phyloP scores from a whole-genome alignment of 2,888 invertebrate species.

The Caenorhabditis sp. region DNA sequence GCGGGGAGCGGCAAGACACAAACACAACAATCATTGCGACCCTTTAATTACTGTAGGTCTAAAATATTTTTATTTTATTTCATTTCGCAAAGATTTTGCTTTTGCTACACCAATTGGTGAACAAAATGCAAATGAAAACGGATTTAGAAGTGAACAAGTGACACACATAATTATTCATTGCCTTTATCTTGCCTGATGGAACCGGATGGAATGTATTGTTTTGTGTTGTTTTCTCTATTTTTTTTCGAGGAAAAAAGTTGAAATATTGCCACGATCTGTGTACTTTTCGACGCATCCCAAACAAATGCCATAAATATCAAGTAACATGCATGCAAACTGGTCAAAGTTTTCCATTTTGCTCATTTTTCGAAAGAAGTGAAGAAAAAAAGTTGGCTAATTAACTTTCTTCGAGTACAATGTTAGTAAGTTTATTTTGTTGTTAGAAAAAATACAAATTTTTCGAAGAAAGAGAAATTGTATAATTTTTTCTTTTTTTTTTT shows the following conservation, averaged over 20 bases:
- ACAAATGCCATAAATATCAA: not conserved
- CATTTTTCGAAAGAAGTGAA: not conserved
- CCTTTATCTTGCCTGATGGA: not conserved
- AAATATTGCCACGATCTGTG: too few species aligned
- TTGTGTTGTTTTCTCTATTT: not conserved
- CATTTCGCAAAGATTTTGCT: not conserved
- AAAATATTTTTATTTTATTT: too few species aligned
- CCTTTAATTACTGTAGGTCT: too few species aligned
- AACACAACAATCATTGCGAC: too few species aligned
- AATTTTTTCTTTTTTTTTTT: too few species aligned
- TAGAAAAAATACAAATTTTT: too few species aligned
- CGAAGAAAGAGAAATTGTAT: too few species aligned
- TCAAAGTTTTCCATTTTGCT: not conserved
- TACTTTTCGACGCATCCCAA: not conserved
- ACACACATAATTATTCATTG: conserved; percentile 1
- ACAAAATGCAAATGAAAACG: not conserved
- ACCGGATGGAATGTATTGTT: not conserved
- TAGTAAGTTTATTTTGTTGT: not conserved
- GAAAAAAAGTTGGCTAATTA: not conserved
- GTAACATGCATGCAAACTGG: not conserved
- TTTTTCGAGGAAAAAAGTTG: not conserved
- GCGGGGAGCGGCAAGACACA: too few species aligned
- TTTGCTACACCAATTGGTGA: too few species aligned
- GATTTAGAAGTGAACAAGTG: not conserved
- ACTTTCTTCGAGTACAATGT: not conserved